Evolutionary conservation across 1,140 invertebrate genomes (phyloP), one percentile per base, ranked within the genome.

Genomic region (Yoshiicerus persimilis): DNA sequence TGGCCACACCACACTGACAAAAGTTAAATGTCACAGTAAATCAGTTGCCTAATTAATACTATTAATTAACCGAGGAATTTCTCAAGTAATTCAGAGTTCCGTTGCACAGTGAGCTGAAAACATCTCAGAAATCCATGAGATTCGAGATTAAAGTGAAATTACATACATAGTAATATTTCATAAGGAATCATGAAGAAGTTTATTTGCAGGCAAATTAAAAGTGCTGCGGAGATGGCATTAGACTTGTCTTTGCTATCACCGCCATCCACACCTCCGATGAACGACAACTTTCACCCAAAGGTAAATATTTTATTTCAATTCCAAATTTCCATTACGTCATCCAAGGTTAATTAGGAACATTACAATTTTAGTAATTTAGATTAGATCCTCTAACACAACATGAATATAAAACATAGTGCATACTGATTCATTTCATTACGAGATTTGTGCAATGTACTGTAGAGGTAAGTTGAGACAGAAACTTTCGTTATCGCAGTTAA

Each of bases 181-280:
- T n/a, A 41, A 38, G 36, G 36, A 84, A 80, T 36, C 64, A 80
- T 80, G 75, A 80, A 80, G 75, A 80, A 80, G 32, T 80, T 80
- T 80, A 80, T 80, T 80, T 80, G 75, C 34, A 80, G 75, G n/a
- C 75, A 80, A 41, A 87, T 84, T 77, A 80, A 80, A 80, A 80
- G 30, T 80, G 75, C 75, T 2, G 32, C 75, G 34, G 75, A 80
- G 13, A 91, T 91, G 90, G 90, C 90, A 66, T 87, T 89, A 41
- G 89, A 91, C 84, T 84, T 91, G 62, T 87, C 89, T 70, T 36
- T 91, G 6, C 86, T 91, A 38, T 91, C 90, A 80, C 90, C 90
- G 20, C 90, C 90, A 8, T 89, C 87, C n/a, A 91, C 90, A n/a
- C 90, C 90, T 30, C 89, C 88, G 2, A 87, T 86, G 30, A 47